Percentiles rank a stretch among this genome's conserved stretches.
Conservation (phyloP, 2,113 vertebrate genomes). For the Cebidichthys violaceus region DNA sequence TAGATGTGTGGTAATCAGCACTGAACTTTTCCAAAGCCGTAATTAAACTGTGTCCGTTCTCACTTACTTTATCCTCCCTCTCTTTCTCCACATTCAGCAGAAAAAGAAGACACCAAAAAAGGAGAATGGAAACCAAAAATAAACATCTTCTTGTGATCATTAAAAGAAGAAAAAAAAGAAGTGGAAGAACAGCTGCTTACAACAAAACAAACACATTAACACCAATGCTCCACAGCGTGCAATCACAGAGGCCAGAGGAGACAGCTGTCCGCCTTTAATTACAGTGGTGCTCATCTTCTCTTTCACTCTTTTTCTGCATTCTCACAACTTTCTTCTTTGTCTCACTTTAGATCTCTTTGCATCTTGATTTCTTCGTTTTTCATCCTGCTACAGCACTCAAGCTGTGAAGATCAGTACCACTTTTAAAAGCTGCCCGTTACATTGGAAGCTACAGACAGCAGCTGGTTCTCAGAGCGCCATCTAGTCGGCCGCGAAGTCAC, state of each 20-base stretch:
- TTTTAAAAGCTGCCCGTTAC: background rate
- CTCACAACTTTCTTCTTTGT: conserved; percentile 39
- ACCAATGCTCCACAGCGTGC: conserved; percentile 56
- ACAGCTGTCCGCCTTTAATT: conserved; percentile 77
- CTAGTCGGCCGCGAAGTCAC: too few relatives aligned
- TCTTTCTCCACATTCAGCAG: conserved; percentile 16
- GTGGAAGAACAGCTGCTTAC: conserved; percentile 75
- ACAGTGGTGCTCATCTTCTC: conserved; percentile 47
- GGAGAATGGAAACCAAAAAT: conserved; percentile 54
- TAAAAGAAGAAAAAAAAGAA: conserved; percentile 70
- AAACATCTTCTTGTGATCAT: conserved; percentile 68
- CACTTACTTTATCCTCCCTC: conserved; percentile 16
- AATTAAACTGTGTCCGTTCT: conserved; percentile 53
- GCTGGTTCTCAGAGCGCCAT: background rate
- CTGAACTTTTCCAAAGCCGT: conserved; percentile 48
- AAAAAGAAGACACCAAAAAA: background rate
- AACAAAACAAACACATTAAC: conserved; percentile 80
- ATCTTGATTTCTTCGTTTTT: background rate
- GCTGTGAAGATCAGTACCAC: background rate
- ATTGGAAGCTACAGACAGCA: background rate
- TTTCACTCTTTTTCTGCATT: conserved; percentile 7
- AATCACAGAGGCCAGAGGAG: conserved; percentile 72
- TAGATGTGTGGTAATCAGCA: conserved; percentile 50
- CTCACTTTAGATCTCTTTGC: conserved; percentile 11
- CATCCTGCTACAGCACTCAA: background rate